Percentiles rank a stretch among this genome's conserved stretches.
phyloP scores from a whole-genome alignment of 2,113 vertebrate genomes.

The crab-eating macaque (Macaca fascicularis) region T2T-MFA8v1.1 NC_088381.1:132911501-132912000 shows the following conservation, averaged over 20 bases:
- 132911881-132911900: too few species aligned
- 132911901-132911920: too few species aligned
- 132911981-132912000: too few species aligned
- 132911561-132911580: neutral
- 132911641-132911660: neutral
- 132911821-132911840: too few species aligned
- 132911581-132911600: neutral
- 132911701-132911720: slow-evolving; percentile 39
- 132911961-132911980: too few species aligned
- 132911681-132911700: neutral
- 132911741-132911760: neutral
- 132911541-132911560: too few species aligned
- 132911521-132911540: neutral
- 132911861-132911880: too few species aligned
- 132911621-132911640: neutral
- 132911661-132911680: slow-evolving; percentile 7
- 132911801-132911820: too few species aligned
- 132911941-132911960: too few species aligned
- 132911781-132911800: too few species aligned
- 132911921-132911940: too few species aligned
- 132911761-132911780: slow-evolving; percentile 30
- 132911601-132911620: neutral
- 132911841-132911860: too few species aligned
- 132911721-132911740: neutral
- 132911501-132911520: neutral